Evolutionary conservation across 2,888 invertebrate genomes (phyloP).

Genomic region (Diarsia rubi): DNA sequence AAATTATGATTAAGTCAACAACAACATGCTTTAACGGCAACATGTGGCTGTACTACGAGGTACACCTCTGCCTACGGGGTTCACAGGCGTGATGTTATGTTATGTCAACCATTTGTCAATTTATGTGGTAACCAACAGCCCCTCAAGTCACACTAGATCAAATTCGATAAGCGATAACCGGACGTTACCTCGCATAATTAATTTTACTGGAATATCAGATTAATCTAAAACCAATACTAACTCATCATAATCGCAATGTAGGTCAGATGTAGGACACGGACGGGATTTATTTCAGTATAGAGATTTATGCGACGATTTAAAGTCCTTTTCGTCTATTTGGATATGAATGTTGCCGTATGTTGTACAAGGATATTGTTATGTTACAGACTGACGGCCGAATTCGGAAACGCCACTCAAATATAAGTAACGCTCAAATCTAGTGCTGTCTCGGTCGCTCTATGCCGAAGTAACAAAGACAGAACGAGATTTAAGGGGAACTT

Average conservation of each 20-base stretch:
- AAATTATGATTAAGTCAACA: too few species aligned
- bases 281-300: constrained; percentile 24
- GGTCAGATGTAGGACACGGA: constrained; percentile 25
- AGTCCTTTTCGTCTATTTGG: constrained; percentile 13
- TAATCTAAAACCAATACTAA: constrained; percentile 35
- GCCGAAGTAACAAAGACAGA: too few species aligned
- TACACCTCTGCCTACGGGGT: too few species aligned
- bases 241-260: constrained; percentile 42
- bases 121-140: background rate
- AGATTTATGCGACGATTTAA: constrained; percentile 6
- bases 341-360: constrained; percentile 6
- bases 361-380: background rate
- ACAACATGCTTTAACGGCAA: too few species aligned
- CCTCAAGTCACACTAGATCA: background rate
- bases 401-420: too few species aligned
- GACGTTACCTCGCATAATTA: constrained; percentile 7
- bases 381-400: too few species aligned
- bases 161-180: background rate
- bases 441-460: too few species aligned
- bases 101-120: too few species aligned
- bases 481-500: too few species aligned
- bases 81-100: too few species aligned
- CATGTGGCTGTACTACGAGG: too few species aligned
- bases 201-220: constrained; percentile 12
- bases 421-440: too few species aligned